These are phyloP conservation scores for Nasonia longicornis DNA, from an alignment of 1,140 invertebrate genomes.

Conservation along the genomic window DNA sequence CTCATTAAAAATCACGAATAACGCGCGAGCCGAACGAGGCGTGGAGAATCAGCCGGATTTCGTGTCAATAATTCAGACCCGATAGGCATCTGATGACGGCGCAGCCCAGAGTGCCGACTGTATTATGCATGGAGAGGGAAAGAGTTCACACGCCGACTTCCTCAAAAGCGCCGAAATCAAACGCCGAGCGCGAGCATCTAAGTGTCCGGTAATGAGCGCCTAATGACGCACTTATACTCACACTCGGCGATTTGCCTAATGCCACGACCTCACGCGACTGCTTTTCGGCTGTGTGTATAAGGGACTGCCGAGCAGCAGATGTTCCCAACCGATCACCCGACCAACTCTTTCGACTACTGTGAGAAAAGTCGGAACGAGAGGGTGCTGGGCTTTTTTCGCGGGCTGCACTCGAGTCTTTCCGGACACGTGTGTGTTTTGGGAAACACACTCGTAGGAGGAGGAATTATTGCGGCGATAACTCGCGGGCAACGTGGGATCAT, in stretches of 20 bases:
- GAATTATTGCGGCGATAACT: background rate
- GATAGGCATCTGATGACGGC: constrained; percentile 8
- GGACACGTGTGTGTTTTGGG: background rate
- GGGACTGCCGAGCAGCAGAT: background rate
- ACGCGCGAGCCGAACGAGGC: background rate
- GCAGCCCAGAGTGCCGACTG: background rate
- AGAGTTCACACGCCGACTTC: background rate
- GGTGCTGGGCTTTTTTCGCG: background rate
- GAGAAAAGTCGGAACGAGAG: constrained; percentile 25
- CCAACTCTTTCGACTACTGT: constrained; percentile 13
- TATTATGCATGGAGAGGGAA: background rate
- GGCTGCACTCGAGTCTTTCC: background rate
- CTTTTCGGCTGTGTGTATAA: background rate
- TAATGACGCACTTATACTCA: constrained; percentile 43
- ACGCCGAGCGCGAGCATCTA: constrained; percentile 31
- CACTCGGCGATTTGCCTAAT: constrained; percentile 34
- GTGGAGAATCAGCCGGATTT: constrained; percentile 29
- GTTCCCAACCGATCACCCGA: background rate
- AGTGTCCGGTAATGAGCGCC: constrained; percentile 47
- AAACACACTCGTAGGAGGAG: background rate
- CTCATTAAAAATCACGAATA: background rate
- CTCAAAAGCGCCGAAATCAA: background rate
- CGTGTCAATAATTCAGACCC: background rate
- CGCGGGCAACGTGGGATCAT: too few relatives aligned
- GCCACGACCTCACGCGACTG: constrained; percentile 42